Evolutionary conservation across 2,888 invertebrate genomes (phyloP).

Genomic region (Pseudococcus viburni): DNA sequence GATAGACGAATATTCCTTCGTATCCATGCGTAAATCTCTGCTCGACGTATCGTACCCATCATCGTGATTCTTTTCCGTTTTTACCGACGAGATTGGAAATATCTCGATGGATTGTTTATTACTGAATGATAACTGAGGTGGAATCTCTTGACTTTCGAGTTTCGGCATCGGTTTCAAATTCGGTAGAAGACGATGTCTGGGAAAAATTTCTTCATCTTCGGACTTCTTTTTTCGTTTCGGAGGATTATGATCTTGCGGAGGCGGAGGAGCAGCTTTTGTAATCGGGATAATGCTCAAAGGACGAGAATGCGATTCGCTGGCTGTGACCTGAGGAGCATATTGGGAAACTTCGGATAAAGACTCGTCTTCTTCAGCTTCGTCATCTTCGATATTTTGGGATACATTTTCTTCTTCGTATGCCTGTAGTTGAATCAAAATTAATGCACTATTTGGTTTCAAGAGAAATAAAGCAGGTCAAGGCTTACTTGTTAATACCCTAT

Average conservation of each 20-base stretch:
- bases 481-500: slow-evolving; percentile 32
- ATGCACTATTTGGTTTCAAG: background rate
- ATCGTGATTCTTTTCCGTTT: slow-evolving; percentile 52
- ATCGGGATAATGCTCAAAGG: slow-evolving; percentile 61
- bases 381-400: slow-evolving; percentile 42
- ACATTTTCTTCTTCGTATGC: slow-evolving; percentile 59
- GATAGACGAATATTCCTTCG: slow-evolving; percentile 24
- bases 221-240: slow-evolving; percentile 40
- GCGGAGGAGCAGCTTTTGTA: background rate
- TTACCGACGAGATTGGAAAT: slow-evolving; percentile 53
- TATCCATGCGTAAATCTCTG: slow-evolving; percentile 51
- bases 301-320: slow-evolving; percentile 37
- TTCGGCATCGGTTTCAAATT: slow-evolving; percentile 43
- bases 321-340: background rate
- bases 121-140: slow-evolving; percentile 19
- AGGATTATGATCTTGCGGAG: background rate
- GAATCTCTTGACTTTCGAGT: slow-evolving; percentile 20
- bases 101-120: slow-evolving; percentile 59
- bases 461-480: background rate
- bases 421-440: background rate
- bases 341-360: slow-evolving; percentile 56
- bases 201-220: slow-evolving; percentile 47
- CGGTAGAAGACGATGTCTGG: background rate
- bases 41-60: background rate
- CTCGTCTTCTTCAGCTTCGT: slow-evolving; percentile 57